Conservation (phyloP, 2,113 vertebrate genomes). For the Barnardius zonarius region DNA sequence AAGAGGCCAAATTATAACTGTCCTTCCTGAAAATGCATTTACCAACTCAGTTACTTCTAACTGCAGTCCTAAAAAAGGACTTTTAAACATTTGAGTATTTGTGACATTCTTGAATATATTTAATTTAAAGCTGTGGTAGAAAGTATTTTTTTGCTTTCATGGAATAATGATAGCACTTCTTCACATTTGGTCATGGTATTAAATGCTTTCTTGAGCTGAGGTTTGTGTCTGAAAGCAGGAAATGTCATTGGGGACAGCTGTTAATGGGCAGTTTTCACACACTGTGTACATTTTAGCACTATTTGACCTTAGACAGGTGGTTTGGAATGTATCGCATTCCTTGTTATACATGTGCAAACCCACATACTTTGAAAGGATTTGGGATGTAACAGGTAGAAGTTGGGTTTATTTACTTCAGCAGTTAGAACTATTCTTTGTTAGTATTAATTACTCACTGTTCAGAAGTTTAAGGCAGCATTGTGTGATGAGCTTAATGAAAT, state of each 20-base stretch:
- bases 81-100: background rate
- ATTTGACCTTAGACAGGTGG: background rate
- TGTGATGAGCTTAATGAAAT: background rate
- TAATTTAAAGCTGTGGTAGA: background rate
- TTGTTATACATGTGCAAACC: background rate
- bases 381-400: background rate
- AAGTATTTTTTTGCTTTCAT: background rate
- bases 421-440: background rate
- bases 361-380: background rate
- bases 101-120: background rate
- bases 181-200: background rate
- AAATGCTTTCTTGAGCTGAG: background rate
- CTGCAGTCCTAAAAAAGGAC: background rate
- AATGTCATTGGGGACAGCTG: background rate
- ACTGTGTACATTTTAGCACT: background rate
- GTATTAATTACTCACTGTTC: background rate
- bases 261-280: background rate
- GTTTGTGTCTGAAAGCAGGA: background rate
- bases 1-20: background rate
- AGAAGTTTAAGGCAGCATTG: background rate
- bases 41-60: background rate
- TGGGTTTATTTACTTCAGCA: background rate
- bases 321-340: background rate
- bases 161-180: background rate
- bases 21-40: background rate